Base-by-base conservation (phyloP, 2,888 invertebrate genomes). In the Andricus quercusramuli region DNA sequence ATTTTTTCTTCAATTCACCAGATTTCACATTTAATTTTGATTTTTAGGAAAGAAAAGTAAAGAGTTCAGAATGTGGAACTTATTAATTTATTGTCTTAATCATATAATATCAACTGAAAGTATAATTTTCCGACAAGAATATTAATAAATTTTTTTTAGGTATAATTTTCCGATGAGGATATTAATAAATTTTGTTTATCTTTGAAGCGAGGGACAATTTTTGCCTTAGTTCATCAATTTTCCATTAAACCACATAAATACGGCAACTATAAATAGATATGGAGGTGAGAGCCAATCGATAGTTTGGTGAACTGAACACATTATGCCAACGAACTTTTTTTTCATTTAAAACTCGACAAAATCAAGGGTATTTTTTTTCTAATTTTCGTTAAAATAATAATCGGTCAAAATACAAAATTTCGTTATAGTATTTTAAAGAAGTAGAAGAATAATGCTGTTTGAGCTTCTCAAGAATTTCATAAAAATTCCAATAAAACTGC, bases 301-400 rank as follows among this genome's bases (percentile, higher is more conserved):
- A 74, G 74, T 56, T 74, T 74, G 56, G 51, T 37, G 56, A 74
- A 74, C 74, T 74, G 74, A 74, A 74, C 74, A 74, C 74, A 74
- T 74, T 74, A 74, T 74, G 56, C 74, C 74, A 56, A 37, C 74
- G 56, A 74, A 56, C 74, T 74, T 74, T 68, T 74, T 51, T 74
- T 32, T n/a, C n/a, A 51, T 74, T 29, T 6, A 68, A 56, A 56
- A 56, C 56, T 56, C n/a, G n/a, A 56, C 11, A n/a, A n/a, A 56
- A 56, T n/a, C n/a, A 56, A 3, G 9, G n/a, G 56, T n/a, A n/a
- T 56, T 47, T 17, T 44, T 44, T 15, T 44, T 15, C 4, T 17
- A 47, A 17, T 47, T 47, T 47, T 17, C 5, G 47, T 5, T 47
- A 6, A 17, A 47, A 47, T 47, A 17, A 17, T 47, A 17, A 0